Evolutionary conservation across 1,140 invertebrate species (phyloP), one percentile per base, ranked within the genome.

Genomic region (Nasonia vitripennis): DNA sequence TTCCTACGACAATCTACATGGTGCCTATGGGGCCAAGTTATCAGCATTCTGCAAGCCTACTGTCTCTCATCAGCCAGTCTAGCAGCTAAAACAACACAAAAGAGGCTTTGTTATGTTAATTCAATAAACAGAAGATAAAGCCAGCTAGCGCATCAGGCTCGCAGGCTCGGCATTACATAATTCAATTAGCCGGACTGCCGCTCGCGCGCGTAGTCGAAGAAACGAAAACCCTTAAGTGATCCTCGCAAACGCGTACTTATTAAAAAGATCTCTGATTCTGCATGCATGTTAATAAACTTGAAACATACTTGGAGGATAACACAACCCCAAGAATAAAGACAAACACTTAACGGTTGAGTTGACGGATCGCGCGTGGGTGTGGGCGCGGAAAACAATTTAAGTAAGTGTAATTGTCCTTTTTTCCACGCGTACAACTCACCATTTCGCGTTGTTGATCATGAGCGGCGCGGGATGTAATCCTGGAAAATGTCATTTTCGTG

Each of bases 1-100:
- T 89, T 84, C 62, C 75, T 81, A 74, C 75, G 62, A 77, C 31
- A 85, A 68, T 82, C 90, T 91, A 91, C 90, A 89, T 91, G 87
- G 73, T 89, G 84, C 55, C 37, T n/a, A 51, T 78, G 27, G 17
- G 11, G 4, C 31, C 34, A 10, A 62, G 9, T 73, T 79, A 74
- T 45, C 77, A 84, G 34, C 62, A 84, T 84, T 73, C 41, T 78
- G 78, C 77, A 3, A 14, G 20, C 12, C 23, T 23, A 62, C 10
- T 67, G n/a, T 74, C 10, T 45, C 1, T 62, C 55, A n/a, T 62
- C 55, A 20, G 55, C 55, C 55, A n/a, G 1, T 55, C 23, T 2
- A 41, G 11, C n/a, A 62, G 14, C 80, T 82, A 20, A 20, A 55
- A 67, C 20, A 80, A 41, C 14, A 80, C 51, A 34, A 71, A 9